Conservation (phyloP, 1,140 invertebrate genomes). For the Mercenaria mercenaria region DNA sequence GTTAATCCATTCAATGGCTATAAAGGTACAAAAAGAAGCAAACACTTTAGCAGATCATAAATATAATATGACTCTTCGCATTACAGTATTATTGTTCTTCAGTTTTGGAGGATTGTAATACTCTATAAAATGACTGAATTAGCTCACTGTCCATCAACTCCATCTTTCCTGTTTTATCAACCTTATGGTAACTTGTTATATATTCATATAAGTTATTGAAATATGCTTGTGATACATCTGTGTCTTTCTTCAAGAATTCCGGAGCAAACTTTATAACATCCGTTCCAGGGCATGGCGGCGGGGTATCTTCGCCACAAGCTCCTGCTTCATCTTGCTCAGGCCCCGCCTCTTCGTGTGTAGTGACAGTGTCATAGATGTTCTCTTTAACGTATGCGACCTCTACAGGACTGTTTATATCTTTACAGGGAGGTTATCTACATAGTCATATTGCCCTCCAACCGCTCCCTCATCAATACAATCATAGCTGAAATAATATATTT, state of each 20-base stretch:
- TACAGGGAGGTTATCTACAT: constrained; percentile 35
- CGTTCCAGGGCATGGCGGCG: neutral
- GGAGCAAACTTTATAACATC: constrained; percentile 32
- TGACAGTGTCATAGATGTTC: constrained; percentile 30
- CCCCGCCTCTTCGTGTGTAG: constrained; percentile 25
- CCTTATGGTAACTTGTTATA: constrained; percentile 26
- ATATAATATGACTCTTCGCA: too few relatives aligned
- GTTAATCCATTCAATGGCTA: too few relatives aligned
- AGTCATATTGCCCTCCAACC: neutral
- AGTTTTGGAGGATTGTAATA: too few relatives aligned
- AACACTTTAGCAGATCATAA: too few relatives aligned
- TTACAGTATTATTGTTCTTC: too few relatives aligned
- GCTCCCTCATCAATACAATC: constrained; percentile 25
- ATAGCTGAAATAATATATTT: constrained; percentile 48
- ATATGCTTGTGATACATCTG: constrained; percentile 51
- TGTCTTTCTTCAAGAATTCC: constrained; percentile 57
- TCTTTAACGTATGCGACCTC: constrained; percentile 6
- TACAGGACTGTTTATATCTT: neutral
- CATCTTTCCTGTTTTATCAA: neutral
- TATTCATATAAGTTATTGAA: constrained; percentile 59
- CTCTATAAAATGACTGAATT: neutral
- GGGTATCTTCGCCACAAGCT: neutral
- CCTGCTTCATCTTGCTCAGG: neutral
- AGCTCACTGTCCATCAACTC: too few relatives aligned
- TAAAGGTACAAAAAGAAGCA: too few relatives aligned